Evolutionary conservation across 1,140 invertebrate genomes (phyloP), one percentile per base, ranked within the genome.

Genomic region (Ylistrum balloti): DNA sequence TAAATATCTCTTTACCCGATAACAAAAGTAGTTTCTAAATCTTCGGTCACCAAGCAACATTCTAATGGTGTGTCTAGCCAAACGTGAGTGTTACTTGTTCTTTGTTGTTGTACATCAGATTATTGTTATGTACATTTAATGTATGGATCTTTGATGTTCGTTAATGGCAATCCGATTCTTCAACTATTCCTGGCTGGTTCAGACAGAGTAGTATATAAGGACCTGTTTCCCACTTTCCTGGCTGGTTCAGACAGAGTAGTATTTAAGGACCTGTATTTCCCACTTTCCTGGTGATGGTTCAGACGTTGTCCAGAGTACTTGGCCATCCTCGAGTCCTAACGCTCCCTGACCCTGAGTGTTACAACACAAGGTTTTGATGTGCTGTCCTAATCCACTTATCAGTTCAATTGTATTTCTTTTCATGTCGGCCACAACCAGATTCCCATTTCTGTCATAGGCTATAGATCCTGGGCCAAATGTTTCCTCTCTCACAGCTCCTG

Each of bases 401-500:
- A 74, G 56, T 11, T 74, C 56, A 28, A 74, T 17, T 28, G 56
- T 28, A 74, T 74, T 9, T n/a, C n/a, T n/a, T 11, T 74, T 74
- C 56, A 74, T 74, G 56, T 74, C 56, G 22, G 56, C 56, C 56
- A 74, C 56, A 17, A 74, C 56, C n/a, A 74, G 17, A n/a, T 74
- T 74, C 28, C 56, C 56, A 74, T 74, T 74, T 5, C 22, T n/a
- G n/a, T 74, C 56, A 11, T 74, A 74, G 22, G 56, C 22, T 74
- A 74, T 28, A 7, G 56, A 74, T 28, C 56, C 56, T 28, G 56
- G 56, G 5, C 56, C 56, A 28, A 74, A 74, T 28, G 20, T 74
- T 28, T 74, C 56, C 20, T 15, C 45, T 56, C 7, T 56, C 7
- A 15, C 22, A 3, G 13, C 45, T 74, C 22, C 56, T 45, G 41